Percentiles rank a stretch among this genome's conserved stretches.
These are phyloP conservation scores for Bambusicola thoracicus DNA, from an alignment of 2,113 vertebrate species.

Conservation along the genomic window DNA sequence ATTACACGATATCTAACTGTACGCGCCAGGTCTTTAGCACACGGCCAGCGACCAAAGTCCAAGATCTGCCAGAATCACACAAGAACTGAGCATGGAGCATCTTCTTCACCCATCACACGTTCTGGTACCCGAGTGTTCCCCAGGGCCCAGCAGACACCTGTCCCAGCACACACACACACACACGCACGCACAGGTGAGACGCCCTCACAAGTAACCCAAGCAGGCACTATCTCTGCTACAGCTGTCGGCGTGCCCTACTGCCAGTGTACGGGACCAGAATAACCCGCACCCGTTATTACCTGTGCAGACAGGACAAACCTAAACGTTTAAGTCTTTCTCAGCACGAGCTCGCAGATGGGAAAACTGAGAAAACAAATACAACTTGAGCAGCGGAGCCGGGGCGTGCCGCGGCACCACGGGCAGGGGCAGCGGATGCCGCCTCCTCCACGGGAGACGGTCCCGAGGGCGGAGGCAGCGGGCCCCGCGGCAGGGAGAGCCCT, in stretches of 20 bases:
- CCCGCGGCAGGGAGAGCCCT: accelerated
- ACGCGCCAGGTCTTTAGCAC: accelerated
- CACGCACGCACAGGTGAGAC: no score
- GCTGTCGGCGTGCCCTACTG: accelerated
- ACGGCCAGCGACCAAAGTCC: background rate
- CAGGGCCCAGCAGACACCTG: accelerated
- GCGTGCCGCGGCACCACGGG: no score
- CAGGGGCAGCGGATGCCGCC: accelerated
- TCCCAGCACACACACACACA: accelerated
- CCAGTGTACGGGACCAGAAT: background rate
- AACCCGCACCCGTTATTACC: background rate
- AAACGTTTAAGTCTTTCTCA: background rate
- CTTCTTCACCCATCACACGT: background rate
- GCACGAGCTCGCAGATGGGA: accelerated
- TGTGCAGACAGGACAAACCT: accelerated
- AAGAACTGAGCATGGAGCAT: accelerated
- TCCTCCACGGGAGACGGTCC: background rate
- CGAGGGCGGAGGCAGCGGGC: accelerated
- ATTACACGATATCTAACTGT: background rate
- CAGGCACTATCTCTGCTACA: accelerated
- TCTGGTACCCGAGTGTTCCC: accelerated
- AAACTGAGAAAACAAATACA: accelerated
- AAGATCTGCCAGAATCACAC: accelerated
- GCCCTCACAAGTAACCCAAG: background rate
- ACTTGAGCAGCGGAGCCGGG: accelerated